Conservation (phyloP, 2,797 vertebrate genomes). For the Euphonia xanthogaster region DNA sequence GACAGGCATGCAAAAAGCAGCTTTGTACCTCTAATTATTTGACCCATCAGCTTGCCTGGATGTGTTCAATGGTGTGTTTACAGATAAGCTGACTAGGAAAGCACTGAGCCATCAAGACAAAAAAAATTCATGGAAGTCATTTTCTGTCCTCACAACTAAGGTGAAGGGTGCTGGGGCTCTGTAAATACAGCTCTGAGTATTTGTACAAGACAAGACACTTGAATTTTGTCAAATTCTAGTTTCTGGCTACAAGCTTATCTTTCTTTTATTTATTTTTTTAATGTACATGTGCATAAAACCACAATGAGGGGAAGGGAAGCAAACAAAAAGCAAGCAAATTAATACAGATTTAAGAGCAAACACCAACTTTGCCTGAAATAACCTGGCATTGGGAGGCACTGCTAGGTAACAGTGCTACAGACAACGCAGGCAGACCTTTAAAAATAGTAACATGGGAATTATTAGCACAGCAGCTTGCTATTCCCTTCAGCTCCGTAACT, state of each 20-base stretch:
- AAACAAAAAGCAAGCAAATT: background rate
- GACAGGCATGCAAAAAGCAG: background rate
- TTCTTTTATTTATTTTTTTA: background rate
- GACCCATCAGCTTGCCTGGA: background rate
- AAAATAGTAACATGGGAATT: constrained; percentile 52
- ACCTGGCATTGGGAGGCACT: background rate
- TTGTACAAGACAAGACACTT: background rate
- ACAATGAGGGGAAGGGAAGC: fast-evolving
- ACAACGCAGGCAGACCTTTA: constrained; percentile 1
- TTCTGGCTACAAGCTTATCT: background rate
- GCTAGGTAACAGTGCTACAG: background rate
- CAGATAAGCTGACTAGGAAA: background rate
- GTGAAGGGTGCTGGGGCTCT: background rate
- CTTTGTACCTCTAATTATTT: background rate
- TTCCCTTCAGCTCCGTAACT: constrained; percentile 27
- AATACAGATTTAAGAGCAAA: background rate
- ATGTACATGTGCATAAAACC: background rate
- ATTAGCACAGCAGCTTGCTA: constrained; percentile 44
- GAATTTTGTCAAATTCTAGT: background rate
- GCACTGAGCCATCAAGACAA: background rate
- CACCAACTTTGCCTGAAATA: background rate
- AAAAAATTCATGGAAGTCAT: background rate
- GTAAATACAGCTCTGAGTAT: background rate
- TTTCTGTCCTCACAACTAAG: background rate
- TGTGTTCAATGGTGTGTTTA: background rate